Evolutionary conservation across 1,140 invertebrate species (phyloP).

Genomic region (Holcopasites calliopsidis): DNA sequence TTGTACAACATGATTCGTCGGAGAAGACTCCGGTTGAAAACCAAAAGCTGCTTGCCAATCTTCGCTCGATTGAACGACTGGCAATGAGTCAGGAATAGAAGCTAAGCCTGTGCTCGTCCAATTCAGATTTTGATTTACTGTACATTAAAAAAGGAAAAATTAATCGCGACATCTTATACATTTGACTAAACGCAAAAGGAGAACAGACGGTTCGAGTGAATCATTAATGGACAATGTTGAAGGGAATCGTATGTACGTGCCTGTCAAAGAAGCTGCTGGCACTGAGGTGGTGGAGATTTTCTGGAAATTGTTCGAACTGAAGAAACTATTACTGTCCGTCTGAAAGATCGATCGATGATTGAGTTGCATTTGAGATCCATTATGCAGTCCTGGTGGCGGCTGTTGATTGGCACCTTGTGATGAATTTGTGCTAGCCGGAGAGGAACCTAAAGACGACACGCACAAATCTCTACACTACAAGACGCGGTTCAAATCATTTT

Average conservation of each 20-base stretch:
- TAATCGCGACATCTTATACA: slow-evolving; percentile 7
- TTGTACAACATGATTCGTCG: slow-evolving; percentile 65
- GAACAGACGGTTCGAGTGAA: too few species aligned
- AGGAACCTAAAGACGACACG: slow-evolving; percentile 70
- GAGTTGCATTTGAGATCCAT: slow-evolving; percentile 73
- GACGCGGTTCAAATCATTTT: slow-evolving; percentile 48
- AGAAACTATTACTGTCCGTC: slow-evolving; percentile 81
- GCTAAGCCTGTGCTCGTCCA: slow-evolving; percentile 79
- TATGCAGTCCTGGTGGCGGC: slow-evolving; percentile 72
- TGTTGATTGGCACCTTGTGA: slow-evolving; percentile 69
- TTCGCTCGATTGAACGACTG: slow-evolving; percentile 79
- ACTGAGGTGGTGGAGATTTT: slow-evolving; percentile 75
- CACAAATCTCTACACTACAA: slow-evolving; percentile 68
- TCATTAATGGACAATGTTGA: not conserved
- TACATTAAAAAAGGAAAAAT: slow-evolving; percentile 42
- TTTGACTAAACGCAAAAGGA: not conserved
- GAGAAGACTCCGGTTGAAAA: slow-evolving; percentile 75
- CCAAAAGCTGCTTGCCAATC: slow-evolving; percentile 82
- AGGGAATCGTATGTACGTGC: slow-evolving; percentile 58
- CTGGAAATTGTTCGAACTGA: slow-evolving; percentile 80
- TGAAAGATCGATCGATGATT: slow-evolving; percentile 79
- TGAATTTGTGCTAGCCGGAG: slow-evolving; percentile 73
- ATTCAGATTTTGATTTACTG: slow-evolving; percentile 73
- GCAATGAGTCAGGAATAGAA: slow-evolving; percentile 80
- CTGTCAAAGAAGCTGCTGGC: slow-evolving; percentile 71